A percentile compares a stretch with the other conserved stretches of the same genome.
phyloP scores from a whole-genome alignment of 2,888 invertebrate species.

The Malthinus flaveolus region DNA sequence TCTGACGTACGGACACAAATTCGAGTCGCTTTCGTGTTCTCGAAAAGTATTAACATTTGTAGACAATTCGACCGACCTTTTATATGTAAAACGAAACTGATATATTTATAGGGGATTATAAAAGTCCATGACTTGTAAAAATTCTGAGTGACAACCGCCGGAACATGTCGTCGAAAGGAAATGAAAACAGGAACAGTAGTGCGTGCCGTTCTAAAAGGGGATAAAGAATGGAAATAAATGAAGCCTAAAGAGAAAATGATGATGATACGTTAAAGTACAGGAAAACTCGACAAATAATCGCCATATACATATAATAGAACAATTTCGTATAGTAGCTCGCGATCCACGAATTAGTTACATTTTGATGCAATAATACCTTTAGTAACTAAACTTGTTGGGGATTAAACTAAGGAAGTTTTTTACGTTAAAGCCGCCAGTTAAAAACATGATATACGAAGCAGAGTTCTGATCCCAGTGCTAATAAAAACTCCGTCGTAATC shows the following conservation, averaged over 20 bases:
- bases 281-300: conserved; percentile 47
- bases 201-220: conserved; percentile 42
- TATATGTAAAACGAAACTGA: conserved; percentile 55
- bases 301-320: conserved; percentile 10
- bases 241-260: conserved; percentile 52
- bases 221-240: conserved; percentile 51
- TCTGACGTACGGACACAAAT: conserved; percentile 2
- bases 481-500: conserved; percentile 51
- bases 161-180: conserved; percentile 52
- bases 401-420: conserved; percentile 30
- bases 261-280: conserved; percentile 38
- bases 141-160: conserved; percentile 55
- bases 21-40: background rate
- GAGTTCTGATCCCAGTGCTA: conserved; percentile 48
- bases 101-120: conserved; percentile 55
- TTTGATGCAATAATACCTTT: background rate
- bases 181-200: conserved; percentile 54
- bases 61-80: conserved; percentile 50
- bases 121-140: conserved; percentile 57
- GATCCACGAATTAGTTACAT: background rate
- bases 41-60: conserved; percentile 36
- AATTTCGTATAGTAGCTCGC: background rate
- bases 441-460: conserved; percentile 48
- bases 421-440: conserved; percentile 31
- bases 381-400: conserved; percentile 10